Percentiles rank a stretch among this genome's conserved stretches.
phyloP scores from a whole-genome alignment of 2,113 vertebrate genomes.

The Sprattus sprattus region DNA sequence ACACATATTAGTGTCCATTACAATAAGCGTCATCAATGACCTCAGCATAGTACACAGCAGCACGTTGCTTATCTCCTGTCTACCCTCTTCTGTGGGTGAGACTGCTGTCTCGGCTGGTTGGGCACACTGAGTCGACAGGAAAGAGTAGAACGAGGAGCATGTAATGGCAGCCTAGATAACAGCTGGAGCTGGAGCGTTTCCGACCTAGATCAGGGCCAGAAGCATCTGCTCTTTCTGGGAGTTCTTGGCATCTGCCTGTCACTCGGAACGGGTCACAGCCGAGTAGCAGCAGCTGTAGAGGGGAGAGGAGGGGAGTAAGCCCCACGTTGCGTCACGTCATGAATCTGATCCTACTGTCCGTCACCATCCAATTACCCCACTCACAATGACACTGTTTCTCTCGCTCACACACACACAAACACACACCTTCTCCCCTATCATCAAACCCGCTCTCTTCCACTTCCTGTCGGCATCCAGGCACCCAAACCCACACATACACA shows the following conservation, averaged over 20 bases:
- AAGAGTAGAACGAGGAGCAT: background rate
- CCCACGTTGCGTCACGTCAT: background rate
- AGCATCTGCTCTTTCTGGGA: background rate
- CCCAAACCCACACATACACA: slow-evolving; percentile 12
- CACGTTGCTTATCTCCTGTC: background rate
- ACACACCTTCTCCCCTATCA: background rate
- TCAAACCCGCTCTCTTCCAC: background rate
- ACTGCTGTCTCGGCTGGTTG: background rate
- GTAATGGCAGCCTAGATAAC: background rate
- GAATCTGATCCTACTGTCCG: background rate
- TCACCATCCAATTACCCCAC: background rate
- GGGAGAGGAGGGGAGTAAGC: background rate
- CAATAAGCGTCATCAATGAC: background rate
- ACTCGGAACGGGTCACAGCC: background rate
- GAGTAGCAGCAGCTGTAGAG: background rate
- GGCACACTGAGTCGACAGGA: background rate
- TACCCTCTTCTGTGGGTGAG: background rate
- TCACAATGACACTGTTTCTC: background rate
- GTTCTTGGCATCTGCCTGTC: background rate
- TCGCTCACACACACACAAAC: background rate
- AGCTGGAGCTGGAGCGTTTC: background rate
- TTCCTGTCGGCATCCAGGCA: background rate
- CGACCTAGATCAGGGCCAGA: background rate
- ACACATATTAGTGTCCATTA: background rate
- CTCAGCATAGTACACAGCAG: too few species aligned